Evolutionary conservation across 2,888 invertebrate genomes (phyloP), one percentile per base, ranked within the genome.

Genomic region (Erannis defoliaria): DNA sequence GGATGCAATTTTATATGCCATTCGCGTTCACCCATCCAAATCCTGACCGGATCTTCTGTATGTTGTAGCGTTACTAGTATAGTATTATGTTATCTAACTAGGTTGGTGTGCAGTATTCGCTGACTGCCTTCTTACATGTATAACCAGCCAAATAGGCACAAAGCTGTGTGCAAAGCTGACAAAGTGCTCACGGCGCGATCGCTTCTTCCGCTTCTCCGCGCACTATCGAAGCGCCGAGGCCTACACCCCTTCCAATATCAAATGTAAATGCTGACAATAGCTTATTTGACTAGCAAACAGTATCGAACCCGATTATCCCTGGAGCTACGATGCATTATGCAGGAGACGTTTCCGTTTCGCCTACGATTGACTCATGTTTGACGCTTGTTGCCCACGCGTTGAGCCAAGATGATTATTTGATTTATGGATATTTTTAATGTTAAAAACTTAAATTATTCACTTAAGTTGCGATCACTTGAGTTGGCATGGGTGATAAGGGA

Each of bases 211-310:
- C 31, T 1, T 12, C 31, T 51, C 38, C 10, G 37, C 29, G 37
- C 26, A 18, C 23, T 23, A 16, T 26, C 23, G 12, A 40, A 26
- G 14, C 26, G 23, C 5, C 31, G 18, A 54, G 29, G 35, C 53
- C 38, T 16, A 48, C 26, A 55, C 56, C 48, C 50, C 63, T 76
- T 69, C 72, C 75, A 70, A 76, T 82, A 86, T 84, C 80, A 77
- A 80, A 86, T 84, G 81, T 78, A 74, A 78, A 76, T 78, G 73
- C 71, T 76, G 77, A 88, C 89, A 89, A 90, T 88, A 72, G 81
- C 86, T 86, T 89, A 91, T 90, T 91, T 92, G 90, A 88, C 90
- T 92, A 90, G 90, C 90, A 91, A 91, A 88, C 88, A 82, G 83
- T 81, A 86, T 87, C 80, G 81, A 80, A 73, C 70, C 68, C 80